Base-by-base conservation (phyloP, 2,113 vertebrate species). In the Cottus gobio region DNA sequence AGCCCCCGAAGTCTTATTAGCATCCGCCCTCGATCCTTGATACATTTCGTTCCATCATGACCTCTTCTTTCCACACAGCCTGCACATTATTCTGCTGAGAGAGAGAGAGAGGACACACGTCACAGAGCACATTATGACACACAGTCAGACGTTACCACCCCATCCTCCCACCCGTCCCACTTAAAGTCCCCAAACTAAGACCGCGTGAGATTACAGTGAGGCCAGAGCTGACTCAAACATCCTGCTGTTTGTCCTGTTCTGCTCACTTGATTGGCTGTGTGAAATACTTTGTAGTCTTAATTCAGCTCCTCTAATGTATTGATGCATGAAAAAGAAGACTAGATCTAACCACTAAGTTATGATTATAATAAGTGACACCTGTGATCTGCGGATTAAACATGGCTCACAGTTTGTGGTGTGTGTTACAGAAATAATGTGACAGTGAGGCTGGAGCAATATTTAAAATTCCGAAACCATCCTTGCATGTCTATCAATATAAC, bases 61-160 rank as follows among this genome's bases (percentile, higher is more conserved):
- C 74, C 65, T 84, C 65, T 57, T 81, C 60, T 39, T 56, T 82
- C 64, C 64, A 79, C 54, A 57, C 75, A 64, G 48, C n/a, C 78
- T 26, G 60, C 39, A 48, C 34, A 50, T 39, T 24, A 57, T 62
- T 71, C 61, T 67, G 67, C 61, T 24, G 62, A 22, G 44, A 20
- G 31, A 48, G 39, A 66, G 39, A n/a, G 26, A 39, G 71, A 37
- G 65, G 77, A 70, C 73, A 71, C 65, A 77, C 77, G 84, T 85
- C 81, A 76, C 69, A 42, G 62, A 80, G 65, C 80, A 66, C 72
- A 66, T 84, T 76, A 72, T 72, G 80, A 87, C 68, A 46, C 80
- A 63, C 81, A 86, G 75, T 85, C 76, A 62, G 77, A 79, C 83
- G 68, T 76, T n/a, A 74, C 52, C 67, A 36, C 66, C 44, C 39